Percentiles rank a stretch among this genome's conserved stretches.
These are phyloP conservation scores for Hippoglossus stenolepis DNA, from an alignment of 2,113 vertebrate genomes.

Conservation along the genomic window DNA sequence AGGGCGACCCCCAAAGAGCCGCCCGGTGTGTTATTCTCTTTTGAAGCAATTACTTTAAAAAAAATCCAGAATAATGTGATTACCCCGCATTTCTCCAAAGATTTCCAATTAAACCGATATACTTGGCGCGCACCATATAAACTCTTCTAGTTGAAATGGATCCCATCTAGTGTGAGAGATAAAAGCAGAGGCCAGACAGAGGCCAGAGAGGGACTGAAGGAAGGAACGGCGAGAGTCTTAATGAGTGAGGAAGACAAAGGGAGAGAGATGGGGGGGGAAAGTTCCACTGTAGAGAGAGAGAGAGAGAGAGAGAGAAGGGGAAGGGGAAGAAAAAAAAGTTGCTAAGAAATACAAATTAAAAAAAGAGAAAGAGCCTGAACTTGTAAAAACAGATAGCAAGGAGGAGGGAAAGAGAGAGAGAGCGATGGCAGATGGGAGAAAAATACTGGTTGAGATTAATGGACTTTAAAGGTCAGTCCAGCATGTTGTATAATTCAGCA, in stretches of 20 bases:
- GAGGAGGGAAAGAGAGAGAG: constrained; percentile 29
- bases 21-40: constrained; percentile 24
- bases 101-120: constrained; percentile 73
- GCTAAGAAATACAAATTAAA: constrained; percentile 37
- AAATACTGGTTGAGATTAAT: constrained; percentile 82
- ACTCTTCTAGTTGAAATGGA: constrained; percentile 64
- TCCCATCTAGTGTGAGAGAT: constrained; percentile 58
- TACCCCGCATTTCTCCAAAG: constrained; percentile 57
- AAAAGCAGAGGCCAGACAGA: constrained; percentile 59
- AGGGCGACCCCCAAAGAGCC: constrained; percentile 32
- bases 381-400: constrained; percentile 65
- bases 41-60: constrained; percentile 60
- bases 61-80: constrained; percentile 69
- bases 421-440: constrained; percentile 74
- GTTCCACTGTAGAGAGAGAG: constrained; percentile 11
- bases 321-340: constrained; percentile 1
- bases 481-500: constrained; percentile 82
- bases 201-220: constrained; percentile 57
- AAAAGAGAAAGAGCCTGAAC: constrained; percentile 41
- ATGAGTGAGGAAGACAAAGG: constrained; percentile 40
- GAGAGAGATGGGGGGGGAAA: not conserved
- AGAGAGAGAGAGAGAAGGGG: not conserved
- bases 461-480: constrained; percentile 83
- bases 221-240: constrained; percentile 44
- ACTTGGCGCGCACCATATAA: constrained; percentile 57